A percentile compares a stretch with the other conserved stretches of the same genome.
Conservation (phyloP, 2,888 invertebrate genomes). For the Meliscaeva auricollis region DNA sequence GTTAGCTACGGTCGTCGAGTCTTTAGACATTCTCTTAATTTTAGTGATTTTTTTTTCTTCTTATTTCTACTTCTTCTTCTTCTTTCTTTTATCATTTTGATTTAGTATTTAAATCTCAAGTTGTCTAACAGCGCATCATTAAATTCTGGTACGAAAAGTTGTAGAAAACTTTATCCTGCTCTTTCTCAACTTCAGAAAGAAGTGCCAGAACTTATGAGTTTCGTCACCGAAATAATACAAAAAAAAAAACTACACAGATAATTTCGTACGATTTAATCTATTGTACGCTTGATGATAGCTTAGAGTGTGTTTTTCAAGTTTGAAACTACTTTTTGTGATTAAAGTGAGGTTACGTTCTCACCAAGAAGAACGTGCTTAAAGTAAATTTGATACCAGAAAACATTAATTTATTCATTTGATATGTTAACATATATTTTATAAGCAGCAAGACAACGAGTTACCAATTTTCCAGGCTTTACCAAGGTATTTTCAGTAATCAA, state of each 20-base stretch:
- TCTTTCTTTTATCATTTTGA: constrained; percentile 31
- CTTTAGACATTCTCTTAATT: constrained; percentile 39
- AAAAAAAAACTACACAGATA: neutral
- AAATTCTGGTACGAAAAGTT: constrained; percentile 42
- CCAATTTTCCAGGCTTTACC: no score
- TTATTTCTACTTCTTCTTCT: constrained; percentile 5
- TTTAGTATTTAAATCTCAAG: constrained; percentile 42
- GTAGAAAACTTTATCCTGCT: constrained; percentile 22
- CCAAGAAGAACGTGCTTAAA: no score
- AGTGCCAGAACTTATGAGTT: constrained; percentile 18
- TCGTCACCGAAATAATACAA: neutral
- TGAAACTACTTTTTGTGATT: neutral
- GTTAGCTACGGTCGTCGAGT: neutral
- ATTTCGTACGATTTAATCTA: constrained; percentile 11
- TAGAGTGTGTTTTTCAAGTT: constrained; percentile 3
- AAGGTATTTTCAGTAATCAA: no score
- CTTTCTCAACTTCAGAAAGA: constrained; percentile 9
- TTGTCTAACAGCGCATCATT: constrained; percentile 45
- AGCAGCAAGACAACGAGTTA: no score
- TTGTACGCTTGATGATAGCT: neutral
- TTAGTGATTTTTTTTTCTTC: constrained; percentile 31
- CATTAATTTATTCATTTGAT: no score
- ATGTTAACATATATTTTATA: no score
- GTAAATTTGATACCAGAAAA: no score
- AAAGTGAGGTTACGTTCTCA: neutral